Evolutionary conservation across 2,113 vertebrate genomes (phyloP), one percentile per base, ranked within the genome.

Genomic region (Mugil cephalus): DNA sequence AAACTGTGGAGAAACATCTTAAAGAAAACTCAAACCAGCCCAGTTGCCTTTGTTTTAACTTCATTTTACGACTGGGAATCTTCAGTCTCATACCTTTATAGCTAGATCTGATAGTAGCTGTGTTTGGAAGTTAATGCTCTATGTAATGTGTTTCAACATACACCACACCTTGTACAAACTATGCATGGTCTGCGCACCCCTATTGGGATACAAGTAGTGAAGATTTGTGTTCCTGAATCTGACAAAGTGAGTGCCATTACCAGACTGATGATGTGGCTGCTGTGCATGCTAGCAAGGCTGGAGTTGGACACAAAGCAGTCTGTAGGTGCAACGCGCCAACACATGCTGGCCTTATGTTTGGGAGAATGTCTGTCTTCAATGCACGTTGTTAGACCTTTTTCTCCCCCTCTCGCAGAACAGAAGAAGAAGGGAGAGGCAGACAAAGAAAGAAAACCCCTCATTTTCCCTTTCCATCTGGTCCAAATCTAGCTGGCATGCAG

Each of bases 281-380:
- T 18, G 46, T 59, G 43, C 50, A 56, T 10, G 21, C 66, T 17
- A 39, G 38, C 30, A 9, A 39, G 48, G 1, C 68, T 62, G 4
- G 0, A 60, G 12, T 14, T 50, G 46, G 66, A 77, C 73, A 61
- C 46, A 71, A 48, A 80, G 72, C 34, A 9, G 35, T 69, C 78
- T 74, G 77, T 54, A 64, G 61, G 69, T 68, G 66, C 70, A 54
- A 64, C 35, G 52, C 0, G 24, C 66, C 74, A 87, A 87, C 83
- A 89, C 50, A 79, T 89, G 77, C 73, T 45, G 40, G 35, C 84
- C 88, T 80, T 18, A 83, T 87, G 84, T 76, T 74, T 50, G n/a
- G 53, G 45, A 69, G 61, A 74, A 68, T 21, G 52, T 79, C 77
- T 85, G 77, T 76, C 65, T 82, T 77, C 64, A 52, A 4, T 84